Evolutionary conservation across 1,140 invertebrate genomes (phyloP).

Genomic region (Zaprionus ornatus): DNA sequence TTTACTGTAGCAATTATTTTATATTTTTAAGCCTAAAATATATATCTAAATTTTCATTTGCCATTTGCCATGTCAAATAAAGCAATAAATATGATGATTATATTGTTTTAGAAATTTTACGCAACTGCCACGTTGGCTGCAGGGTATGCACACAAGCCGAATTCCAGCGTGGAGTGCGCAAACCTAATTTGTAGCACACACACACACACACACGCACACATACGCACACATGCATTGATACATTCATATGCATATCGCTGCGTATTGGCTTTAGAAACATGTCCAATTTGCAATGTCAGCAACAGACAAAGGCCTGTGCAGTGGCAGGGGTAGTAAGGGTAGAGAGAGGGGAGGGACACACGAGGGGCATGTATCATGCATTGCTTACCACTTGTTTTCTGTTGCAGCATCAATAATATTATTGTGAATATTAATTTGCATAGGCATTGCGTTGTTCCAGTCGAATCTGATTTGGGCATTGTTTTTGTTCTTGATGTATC

Average conservation of each 20-base stretch:
- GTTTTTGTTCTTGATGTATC: constrained; percentile 23
- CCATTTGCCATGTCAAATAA: background rate
- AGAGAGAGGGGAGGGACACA: background rate
- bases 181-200: constrained; percentile 18
- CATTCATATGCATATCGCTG: constrained; percentile 10
- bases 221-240: background rate
- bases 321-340: background rate
- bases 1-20: background rate
- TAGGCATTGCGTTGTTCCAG: constrained; percentile 32
- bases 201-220: background rate
- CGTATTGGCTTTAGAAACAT: constrained; percentile 7
- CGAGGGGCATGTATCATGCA: constrained; percentile 3
- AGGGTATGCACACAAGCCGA: background rate
- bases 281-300: constrained; percentile 33
- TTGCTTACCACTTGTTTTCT: constrained; percentile 56
- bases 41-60: background rate
- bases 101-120: background rate
- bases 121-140: background rate
- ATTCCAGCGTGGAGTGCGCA: background rate
- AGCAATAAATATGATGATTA: background rate
- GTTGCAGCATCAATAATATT: constrained; percentile 56
- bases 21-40: background rate
- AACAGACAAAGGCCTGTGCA: background rate
- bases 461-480: constrained; percentile 52
- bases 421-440: constrained; percentile 63